These are phyloP conservation scores for Branchinecta lynchi DNA, from an alignment of 1,140 invertebrate genomes.

Conservation along the genomic window DNA sequence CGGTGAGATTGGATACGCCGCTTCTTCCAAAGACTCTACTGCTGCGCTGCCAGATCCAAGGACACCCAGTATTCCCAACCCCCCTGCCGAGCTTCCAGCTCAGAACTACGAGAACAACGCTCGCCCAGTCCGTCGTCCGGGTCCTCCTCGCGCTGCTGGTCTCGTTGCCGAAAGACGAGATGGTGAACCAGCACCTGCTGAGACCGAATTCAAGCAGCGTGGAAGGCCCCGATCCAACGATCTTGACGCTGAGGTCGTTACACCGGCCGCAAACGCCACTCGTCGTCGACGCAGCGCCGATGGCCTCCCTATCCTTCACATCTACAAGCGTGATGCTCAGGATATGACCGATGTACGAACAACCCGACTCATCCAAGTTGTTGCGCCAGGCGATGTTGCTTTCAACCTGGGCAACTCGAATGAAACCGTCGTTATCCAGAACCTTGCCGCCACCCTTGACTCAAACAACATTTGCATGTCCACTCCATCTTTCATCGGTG, in stretches of 20 bases:
- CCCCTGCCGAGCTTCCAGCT: conserved; percentile 15
- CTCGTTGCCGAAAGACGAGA: conserved; percentile 38
- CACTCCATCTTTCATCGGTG: conserved; percentile 74
- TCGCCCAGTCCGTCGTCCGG: conserved; percentile 58
- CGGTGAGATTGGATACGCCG: conserved; percentile 50
- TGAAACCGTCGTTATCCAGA: conserved; percentile 46
- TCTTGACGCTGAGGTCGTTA: conserved; percentile 22
- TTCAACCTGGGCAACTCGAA: conserved; percentile 60
- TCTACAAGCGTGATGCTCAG: conserved; percentile 69
- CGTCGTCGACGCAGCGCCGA: conserved; percentile 18
- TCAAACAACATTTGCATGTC: conserved; percentile 70
- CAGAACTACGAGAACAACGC: conserved; percentile 38
- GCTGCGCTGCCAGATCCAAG: conserved; percentile 21
- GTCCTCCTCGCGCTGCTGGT: conserved; percentile 48
- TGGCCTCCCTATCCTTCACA: conserved; percentile 32
- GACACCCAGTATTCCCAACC: conserved; percentile 15
- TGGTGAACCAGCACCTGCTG: conserved; percentile 28
- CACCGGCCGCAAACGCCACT: conserved; percentile 12
- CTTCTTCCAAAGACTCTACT: conserved; percentile 26
- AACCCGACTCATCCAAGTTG: conserved; percentile 74
- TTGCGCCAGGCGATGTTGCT: conserved; percentile 81
- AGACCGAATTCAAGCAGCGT: conserved; percentile 30
- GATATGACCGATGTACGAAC: conserved; percentile 89
- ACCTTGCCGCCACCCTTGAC: conserved; percentile 23
- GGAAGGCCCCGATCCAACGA: conserved; percentile 34